phyloP scores from a whole-genome alignment of 2,888 invertebrate genomes.

The Acronicta leporina region DNA sequence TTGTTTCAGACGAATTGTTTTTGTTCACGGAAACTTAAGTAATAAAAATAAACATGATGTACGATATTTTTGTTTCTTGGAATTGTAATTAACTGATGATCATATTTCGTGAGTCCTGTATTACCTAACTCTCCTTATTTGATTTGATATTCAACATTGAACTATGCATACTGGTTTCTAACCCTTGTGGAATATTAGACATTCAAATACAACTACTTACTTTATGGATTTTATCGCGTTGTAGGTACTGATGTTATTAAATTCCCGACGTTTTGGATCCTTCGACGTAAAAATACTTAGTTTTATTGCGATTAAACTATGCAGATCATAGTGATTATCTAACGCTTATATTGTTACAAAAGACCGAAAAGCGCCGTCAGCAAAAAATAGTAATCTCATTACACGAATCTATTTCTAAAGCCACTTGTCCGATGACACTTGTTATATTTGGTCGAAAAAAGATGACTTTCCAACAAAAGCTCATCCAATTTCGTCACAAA shows the following conservation, averaged over 20 bases:
- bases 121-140: background rate
- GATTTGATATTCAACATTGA: too few relatives aligned
- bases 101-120: conserved; percentile 1
- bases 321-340: too few relatives aligned
- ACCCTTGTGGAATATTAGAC: too few relatives aligned
- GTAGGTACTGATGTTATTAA: too few relatives aligned
- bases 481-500: conserved; percentile 72
- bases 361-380: conserved; percentile 2
- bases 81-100: conserved; percentile 25
- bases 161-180: too few relatives aligned
- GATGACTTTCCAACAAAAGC: conserved; percentile 75
- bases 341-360: background rate
- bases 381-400: conserved; percentile 53
- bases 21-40: conserved; percentile 37
- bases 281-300: too few relatives aligned
- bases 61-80: conserved; percentile 22
- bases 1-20: conserved; percentile 39
- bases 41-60: conserved; percentile 33
- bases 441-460: conserved; percentile 69
- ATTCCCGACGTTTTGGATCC: too few relatives aligned
- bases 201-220: too few relatives aligned
- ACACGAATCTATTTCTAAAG: conserved; percentile 65
- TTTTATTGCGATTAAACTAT: too few relatives aligned
- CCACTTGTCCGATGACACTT: conserved; percentile 74
- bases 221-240: too few relatives aligned